Evolutionary conservation across 2,888 invertebrate genomes (phyloP).

Genomic region (Listrodromus nycthemerus): DNA sequence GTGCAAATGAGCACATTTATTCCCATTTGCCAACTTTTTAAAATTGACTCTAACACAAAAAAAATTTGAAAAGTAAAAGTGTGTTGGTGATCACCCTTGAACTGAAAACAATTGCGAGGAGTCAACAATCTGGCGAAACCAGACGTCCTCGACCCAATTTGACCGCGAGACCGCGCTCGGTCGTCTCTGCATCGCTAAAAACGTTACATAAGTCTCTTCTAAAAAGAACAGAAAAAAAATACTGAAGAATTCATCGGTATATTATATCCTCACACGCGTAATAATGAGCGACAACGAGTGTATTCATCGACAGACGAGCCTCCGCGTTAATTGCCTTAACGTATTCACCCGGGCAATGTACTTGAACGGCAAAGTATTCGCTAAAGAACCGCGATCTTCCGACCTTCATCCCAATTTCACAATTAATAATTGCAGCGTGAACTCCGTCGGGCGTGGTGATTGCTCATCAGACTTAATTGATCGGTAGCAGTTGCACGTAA

Average conservation of each 20-base stretch:
- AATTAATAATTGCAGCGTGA: neutral
- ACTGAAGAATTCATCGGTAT: neutral
- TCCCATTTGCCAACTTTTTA: neutral
- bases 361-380: neutral
- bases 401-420: constrained; percentile 13
- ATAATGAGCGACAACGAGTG: constrained; percentile 1
- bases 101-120: constrained; percentile 66
- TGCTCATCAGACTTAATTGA: constrained; percentile 6
- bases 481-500: neutral
- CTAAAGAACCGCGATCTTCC: neutral
- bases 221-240: constrained; percentile 13
- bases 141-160: constrained; percentile 70
- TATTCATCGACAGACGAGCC: constrained; percentile 11
- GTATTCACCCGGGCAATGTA: constrained; percentile 19
- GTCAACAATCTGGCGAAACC: constrained; percentile 67
- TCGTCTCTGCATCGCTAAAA: constrained; percentile 33
- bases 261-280: neutral
- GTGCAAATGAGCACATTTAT: constrained; percentile 1
- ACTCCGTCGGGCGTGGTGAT: neutral
- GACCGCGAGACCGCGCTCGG: constrained; percentile 25
- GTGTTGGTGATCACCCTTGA: constrained; percentile 62
- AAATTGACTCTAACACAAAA: neutral
- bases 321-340: constrained; percentile 30
- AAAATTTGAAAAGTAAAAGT: constrained; percentile 60
- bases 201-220: constrained; percentile 21